Conservation (phyloP, 2,888 invertebrate genomes). For the Noctua comes region DNA sequence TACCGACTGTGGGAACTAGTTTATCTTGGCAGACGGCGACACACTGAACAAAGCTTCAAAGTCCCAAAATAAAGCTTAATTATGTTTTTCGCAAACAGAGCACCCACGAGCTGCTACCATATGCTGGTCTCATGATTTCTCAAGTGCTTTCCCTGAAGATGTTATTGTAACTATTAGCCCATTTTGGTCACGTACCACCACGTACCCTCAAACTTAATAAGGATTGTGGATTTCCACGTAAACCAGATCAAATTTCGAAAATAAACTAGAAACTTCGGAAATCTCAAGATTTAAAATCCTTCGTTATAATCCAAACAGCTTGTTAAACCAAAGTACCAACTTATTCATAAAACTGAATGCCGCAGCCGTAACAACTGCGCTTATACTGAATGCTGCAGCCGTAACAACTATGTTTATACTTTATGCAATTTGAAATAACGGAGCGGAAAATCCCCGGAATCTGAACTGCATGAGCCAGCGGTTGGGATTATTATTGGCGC, state of each 20-base stretch:
- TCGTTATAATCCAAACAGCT: not conserved
- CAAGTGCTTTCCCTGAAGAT: not conserved
- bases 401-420: not conserved
- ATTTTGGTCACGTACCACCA: not conserved
- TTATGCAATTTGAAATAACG: conserved; percentile 25
- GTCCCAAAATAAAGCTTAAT: not conserved
- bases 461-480: not conserved
- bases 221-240: not conserved
- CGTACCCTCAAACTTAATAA: not conserved
- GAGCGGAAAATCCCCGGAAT: conserved; percentile 11
- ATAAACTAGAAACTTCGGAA: not conserved
- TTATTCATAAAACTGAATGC: not conserved
- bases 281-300: not conserved
- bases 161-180: conserved; percentile 3
- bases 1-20: not conserved
- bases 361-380: not conserved
- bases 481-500: conserved; percentile 6
- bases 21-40: not conserved
- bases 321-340: not conserved
- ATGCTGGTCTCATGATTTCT: too few relatives aligned
- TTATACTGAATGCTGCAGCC: not conserved
- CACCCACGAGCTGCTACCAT: not conserved
- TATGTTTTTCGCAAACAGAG: not conserved
- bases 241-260: not conserved
- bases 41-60: not conserved